Evolutionary conservation across 53 echinoderm and acorn worm species (phyloP).

Genomic region (Stichopus horrens): DNA sequence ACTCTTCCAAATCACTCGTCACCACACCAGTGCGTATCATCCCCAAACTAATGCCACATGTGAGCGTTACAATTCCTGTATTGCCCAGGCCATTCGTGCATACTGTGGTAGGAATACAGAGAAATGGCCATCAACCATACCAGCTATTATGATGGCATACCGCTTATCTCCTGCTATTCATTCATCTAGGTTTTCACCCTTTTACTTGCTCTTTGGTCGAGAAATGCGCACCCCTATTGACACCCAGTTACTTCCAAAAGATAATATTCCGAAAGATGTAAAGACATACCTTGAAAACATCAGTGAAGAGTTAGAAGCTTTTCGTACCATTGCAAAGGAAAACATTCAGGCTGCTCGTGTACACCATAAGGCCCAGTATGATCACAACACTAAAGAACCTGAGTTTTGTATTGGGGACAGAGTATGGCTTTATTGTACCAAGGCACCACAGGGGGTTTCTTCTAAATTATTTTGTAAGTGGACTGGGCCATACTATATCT

Average conservation of each 20-base stretch:
- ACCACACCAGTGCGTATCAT: conserved; percentile 34
- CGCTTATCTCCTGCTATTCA: conserved; percentile 36
- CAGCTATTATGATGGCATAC: conserved; percentile 33
- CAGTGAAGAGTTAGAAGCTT: conserved; percentile 6
- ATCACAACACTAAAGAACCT: neutral
- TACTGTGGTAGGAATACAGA: conserved; percentile 8
- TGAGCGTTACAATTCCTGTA: conserved; percentile 23
- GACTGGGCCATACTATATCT: conserved; percentile 26
- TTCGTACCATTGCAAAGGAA: conserved; percentile 22
- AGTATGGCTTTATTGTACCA: conserved; percentile 20
- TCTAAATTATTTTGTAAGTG: conserved; percentile 28
- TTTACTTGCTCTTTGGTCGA: conserved; percentile 19
- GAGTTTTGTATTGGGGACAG: conserved; percentile 34
- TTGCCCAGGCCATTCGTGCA: conserved; percentile 32
- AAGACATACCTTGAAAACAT: neutral
- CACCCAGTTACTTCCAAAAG: conserved; percentile 8
- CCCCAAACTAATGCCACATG: conserved; percentile 31
- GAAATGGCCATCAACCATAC: conserved; percentile 27
- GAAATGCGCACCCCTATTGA: conserved; percentile 35
- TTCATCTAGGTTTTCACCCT: neutral
- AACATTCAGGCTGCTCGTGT: neutral
- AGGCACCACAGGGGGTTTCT: conserved; percentile 19
- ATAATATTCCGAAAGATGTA: neutral
- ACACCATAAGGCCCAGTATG: conserved; percentile 25
- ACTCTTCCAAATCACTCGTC: conserved; percentile 29